A percentile compares a stretch with the other conserved stretches of the same genome.
Evolutionary conservation across 2,888 invertebrate genomes (phyloP).

Genomic region (Thecophora atra): DNA sequence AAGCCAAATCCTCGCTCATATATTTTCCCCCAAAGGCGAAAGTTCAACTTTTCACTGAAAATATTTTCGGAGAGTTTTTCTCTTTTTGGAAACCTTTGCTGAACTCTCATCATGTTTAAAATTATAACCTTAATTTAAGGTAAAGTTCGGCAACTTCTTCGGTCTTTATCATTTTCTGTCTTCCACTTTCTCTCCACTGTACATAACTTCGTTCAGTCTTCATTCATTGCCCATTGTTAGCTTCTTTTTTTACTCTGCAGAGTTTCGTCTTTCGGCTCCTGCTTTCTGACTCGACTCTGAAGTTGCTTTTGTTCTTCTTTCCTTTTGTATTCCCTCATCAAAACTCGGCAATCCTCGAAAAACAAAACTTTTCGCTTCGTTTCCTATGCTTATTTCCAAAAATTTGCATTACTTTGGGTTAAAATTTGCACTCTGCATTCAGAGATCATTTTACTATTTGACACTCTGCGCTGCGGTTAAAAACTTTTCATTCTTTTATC

Average conservation of each 20-base stretch:
- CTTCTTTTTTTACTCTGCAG: neutral
- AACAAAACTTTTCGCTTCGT: neutral
- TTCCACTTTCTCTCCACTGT: no score
- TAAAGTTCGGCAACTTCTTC: no score
- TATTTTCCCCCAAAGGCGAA: no score
- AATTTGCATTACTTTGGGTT: conserved; percentile 6
- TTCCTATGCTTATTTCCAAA: conserved; percentile 2
- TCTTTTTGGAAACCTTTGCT: neutral
- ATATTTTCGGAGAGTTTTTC: neutral
- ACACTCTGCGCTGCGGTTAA: no score
- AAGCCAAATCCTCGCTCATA: no score
- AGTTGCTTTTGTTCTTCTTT: neutral
- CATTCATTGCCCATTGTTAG: no score
- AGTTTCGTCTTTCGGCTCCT: neutral
- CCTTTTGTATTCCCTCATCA: neutral
- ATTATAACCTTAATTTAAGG: no score
- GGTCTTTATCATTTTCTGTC: no score
- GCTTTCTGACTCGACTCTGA: neutral
- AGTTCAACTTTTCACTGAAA: neutral
- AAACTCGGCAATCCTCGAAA: neutral
- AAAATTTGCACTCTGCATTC: neutral
- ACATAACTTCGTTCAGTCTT: no score
- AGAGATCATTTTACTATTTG: no score
- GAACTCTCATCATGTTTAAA: neutral
- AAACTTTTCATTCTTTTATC: no score